Conservation (phyloP, 2,888 invertebrate species). For the Tupiocoris notatus region DNA sequence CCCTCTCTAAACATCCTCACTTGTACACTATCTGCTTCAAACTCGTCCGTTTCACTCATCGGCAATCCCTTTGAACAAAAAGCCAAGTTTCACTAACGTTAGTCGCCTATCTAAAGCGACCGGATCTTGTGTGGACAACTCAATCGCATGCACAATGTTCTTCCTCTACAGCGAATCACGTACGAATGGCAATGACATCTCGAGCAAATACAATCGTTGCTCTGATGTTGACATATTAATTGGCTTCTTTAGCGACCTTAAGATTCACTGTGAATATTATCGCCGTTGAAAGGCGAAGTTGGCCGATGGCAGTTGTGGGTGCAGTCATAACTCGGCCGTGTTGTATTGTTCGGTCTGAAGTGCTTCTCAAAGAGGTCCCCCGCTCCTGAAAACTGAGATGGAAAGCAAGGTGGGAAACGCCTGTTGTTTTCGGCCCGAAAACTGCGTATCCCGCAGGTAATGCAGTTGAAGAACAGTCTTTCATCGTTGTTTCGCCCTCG, state of each 20-base stretch:
- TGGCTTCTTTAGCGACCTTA: background rate
- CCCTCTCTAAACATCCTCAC: too few relatives aligned
- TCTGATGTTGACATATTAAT: background rate
- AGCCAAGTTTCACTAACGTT: too few relatives aligned
- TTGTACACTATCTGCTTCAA: too few relatives aligned
- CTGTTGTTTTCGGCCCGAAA: background rate
- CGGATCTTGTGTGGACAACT: too few relatives aligned
- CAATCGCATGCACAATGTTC: background rate
- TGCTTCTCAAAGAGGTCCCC: background rate
- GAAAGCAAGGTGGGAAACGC: background rate
- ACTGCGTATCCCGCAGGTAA: background rate
- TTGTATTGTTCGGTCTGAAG: background rate
- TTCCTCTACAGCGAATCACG: background rate
- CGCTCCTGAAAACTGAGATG: background rate
- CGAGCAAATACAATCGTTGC: background rate
- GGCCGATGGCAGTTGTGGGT: background rate
- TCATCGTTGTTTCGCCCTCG: background rate
- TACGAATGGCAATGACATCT: background rate
- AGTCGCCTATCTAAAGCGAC: too few relatives aligned
- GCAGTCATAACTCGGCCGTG: background rate
- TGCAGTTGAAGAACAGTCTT: constrained; percentile 9
- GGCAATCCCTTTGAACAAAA: too few relatives aligned
- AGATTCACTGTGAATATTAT: background rate
- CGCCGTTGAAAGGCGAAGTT: background rate
- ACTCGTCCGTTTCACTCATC: too few relatives aligned